Evolutionary conservation across 2,797 vertebrate species (phyloP).

Genomic region (Gallirallus australis): DNA sequence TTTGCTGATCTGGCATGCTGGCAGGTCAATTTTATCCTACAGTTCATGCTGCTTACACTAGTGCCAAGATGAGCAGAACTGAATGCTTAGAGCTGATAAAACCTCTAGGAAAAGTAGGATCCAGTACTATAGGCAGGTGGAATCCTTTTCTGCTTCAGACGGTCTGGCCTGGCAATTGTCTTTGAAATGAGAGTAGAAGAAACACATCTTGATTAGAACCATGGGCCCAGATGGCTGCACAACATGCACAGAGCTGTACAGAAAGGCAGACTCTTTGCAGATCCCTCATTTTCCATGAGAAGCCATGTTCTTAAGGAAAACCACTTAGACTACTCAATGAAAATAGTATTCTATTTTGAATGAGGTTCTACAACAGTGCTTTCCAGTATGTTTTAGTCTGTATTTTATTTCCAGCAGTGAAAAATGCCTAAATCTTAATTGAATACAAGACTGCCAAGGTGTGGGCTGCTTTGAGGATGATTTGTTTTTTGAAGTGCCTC

Average conservation of each 20-base stretch:
- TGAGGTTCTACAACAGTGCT: neutral
- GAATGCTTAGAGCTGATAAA: neutral
- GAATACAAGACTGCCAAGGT: neutral
- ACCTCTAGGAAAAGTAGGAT: neutral
- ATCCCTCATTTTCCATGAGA: neutral
- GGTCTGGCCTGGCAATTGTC: neutral
- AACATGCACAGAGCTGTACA: neutral
- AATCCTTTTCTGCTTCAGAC: constrained; percentile 6
- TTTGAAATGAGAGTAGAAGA: neutral
- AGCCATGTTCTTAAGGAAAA: neutral
- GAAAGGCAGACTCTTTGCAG: neutral
- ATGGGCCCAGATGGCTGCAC: constrained; percentile 37
- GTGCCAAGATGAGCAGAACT: neutral
- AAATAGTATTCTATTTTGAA: neutral
- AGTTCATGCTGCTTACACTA: neutral
- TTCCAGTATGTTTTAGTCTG: neutral
- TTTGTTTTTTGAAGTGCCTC: neutral
- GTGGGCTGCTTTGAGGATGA: neutral
- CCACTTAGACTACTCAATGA: neutral
- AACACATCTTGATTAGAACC: neutral
- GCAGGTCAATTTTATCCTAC: neutral
- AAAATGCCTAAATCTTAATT: neutral
- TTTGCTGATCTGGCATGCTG: neutral
- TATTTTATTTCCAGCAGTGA: neutral
- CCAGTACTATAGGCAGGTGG: neutral